Conservation (phyloP, 2,888 invertebrate species). For the Crocallis elinguaria region DNA sequence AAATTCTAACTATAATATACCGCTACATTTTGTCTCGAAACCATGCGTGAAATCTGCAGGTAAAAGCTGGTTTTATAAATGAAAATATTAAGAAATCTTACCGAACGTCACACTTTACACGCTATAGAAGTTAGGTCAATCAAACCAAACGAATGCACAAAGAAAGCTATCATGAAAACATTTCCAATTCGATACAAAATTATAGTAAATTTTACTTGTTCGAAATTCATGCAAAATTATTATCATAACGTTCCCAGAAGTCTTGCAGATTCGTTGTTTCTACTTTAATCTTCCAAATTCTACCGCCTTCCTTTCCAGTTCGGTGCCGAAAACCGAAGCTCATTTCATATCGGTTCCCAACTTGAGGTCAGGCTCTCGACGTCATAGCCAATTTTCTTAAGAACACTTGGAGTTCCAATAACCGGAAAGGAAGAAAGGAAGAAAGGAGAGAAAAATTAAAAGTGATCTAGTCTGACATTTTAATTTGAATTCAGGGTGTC, state of each 20-base stretch:
- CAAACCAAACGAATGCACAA: too few species aligned
- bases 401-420: constrained; percentile 16
- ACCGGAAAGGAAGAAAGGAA: constrained; percentile 9
- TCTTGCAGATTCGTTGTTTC: background rate
- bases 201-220: too few species aligned
- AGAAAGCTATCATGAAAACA: too few species aligned
- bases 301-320: constrained; percentile 5
- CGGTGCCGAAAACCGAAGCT: constrained; percentile 15
- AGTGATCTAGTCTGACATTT: background rate
- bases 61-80: too few species aligned
- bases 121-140: too few species aligned
- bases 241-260: background rate
- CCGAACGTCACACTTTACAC: too few species aligned
- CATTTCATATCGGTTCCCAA: constrained; percentile 15
- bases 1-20: too few species aligned
- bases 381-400: constrained; percentile 23
- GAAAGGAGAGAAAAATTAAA: constrained; percentile 12
- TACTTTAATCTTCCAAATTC: constrained; percentile 1
- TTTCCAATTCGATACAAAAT: too few species aligned
- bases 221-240: background rate
- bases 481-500: background rate
- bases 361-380: constrained; percentile 16
- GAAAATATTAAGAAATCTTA: too few species aligned
- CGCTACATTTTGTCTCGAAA: too few species aligned
- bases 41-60: too few species aligned